Evolutionary conservation across 2,888 invertebrate genomes (phyloP).

Genomic region (Rotaria magnacalcarata): DNA sequence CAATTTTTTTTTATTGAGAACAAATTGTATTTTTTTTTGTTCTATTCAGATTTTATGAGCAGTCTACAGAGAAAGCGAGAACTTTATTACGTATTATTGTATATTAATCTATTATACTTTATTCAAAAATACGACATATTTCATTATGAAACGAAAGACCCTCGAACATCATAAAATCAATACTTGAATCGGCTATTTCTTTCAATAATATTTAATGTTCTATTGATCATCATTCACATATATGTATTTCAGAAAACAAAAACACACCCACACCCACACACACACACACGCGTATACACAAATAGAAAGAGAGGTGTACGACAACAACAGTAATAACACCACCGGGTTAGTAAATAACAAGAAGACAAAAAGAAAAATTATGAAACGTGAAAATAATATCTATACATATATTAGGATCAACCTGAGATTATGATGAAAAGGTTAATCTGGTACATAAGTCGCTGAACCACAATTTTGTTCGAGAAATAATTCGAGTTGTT

Average conservation of each 20-base stretch:
- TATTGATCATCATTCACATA: not conserved
- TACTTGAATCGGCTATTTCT: not conserved
- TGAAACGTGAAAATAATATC: not conserved
- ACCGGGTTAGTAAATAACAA: not conserved
- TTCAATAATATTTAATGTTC: not conserved
- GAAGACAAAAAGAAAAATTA: not conserved
- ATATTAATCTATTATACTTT: no score
- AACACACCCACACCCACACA: not conserved
- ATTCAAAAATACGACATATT: no score
- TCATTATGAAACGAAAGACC: no score
- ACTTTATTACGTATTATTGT: no score
- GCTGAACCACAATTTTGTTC: conserved; percentile 36
- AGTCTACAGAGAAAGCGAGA: no score
- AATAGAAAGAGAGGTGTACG: not conserved
- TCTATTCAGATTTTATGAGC: no score
- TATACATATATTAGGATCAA: not conserved
- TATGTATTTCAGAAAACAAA: not conserved
- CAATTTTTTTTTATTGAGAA: no score
- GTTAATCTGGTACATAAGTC: conserved; percentile 9
- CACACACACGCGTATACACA: not conserved
- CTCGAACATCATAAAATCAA: no score
- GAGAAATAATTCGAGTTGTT: conserved; percentile 17
- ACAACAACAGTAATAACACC: not conserved
- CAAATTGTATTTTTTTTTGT: no score
- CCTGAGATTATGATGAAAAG: not conserved